Base-by-base conservation (phyloP, 2,113 vertebrate genomes). In the Psittacara wagleri region DNA sequence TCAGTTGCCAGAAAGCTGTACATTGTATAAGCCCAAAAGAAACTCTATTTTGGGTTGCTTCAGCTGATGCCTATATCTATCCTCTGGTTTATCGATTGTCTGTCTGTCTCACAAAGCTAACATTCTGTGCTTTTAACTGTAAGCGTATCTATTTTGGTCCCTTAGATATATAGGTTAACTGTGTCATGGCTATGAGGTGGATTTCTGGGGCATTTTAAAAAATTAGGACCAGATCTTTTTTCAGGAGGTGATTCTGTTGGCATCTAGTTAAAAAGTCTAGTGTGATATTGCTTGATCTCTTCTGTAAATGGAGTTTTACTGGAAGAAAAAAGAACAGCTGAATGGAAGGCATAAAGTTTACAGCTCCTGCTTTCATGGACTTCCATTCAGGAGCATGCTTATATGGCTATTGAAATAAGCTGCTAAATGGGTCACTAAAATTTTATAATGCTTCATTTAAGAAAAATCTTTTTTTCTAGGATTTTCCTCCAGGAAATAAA, bases 401-500 rank as follows among this genome's bases (percentile, higher is more conserved):
- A 83, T 75, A 66, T 11, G 10, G 23, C 69, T 82, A 78, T 83
- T 81, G 83, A 76, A 92, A 69, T 83, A 90, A 81, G 17, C 15
- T 94, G 54, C 39, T 83, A n/a, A 94, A 75, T 74, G 62, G 37
- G 24, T 87, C 74, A 66, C 9, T 92, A 94, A 81, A 90, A 89
- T 73, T 90, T 94, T 93, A n/a, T 28, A 94, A 74, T 72, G 4
- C 20, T 76, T 76, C 63, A 57, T 78, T 91, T 52, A 37, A 55
- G 6, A 59, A 66, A 43, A 44, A 39, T 43, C n/a, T 27, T 29
- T 78, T 88, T 82, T 43, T 39, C 64, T 33, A 66, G 9, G 27
- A 51, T 61, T 88, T 81, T 72, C 66, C 6, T 62, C 4, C 6
- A 62, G 31, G 11, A 76, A 59, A 75, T 44, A 66, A 63, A 49